Percentiles rank a stretch among this genome's conserved stretches.
phyloP scores from a whole-genome alignment of 64 coral and sea anemone species.

The Montipora sp. region DNA sequence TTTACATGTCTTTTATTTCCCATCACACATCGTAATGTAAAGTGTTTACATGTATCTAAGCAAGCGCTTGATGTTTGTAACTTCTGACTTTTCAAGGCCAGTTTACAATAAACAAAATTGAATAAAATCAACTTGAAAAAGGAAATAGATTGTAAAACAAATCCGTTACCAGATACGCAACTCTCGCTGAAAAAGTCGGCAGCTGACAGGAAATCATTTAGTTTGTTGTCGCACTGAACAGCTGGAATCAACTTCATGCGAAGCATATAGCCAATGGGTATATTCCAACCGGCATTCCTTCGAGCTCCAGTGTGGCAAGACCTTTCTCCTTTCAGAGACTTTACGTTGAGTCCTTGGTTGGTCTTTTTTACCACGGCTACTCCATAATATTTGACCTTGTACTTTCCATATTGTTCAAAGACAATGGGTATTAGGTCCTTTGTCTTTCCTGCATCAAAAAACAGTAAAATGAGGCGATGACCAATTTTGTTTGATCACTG shows the following conservation, averaged over 20 bases:
- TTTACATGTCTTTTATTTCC: no score
- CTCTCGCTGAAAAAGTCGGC: conserved; percentile 64
- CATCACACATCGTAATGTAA: no score
- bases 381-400: conserved; percentile 48
- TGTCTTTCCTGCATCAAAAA: conserved; percentile 23
- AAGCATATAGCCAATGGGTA: conserved; percentile 63
- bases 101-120: no score
- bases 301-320: conserved; percentile 78
- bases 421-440: conserved; percentile 67
- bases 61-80: no score
- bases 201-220: conserved; percentile 13
- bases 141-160: background rate
- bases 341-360: conserved; percentile 20
- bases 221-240: background rate
- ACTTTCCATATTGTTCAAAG: conserved; percentile 44
- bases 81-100: no score
- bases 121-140: no score
- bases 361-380: conserved; percentile 63
- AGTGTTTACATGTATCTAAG: no score
- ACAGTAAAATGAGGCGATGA: no score
- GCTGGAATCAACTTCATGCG: background rate
- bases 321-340: conserved; percentile 47
- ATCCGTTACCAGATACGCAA: conserved; percentile 69
- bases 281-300: conserved; percentile 61
- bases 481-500: background rate